phyloP scores from a whole-genome alignment of 2,888 invertebrate genomes.

The Slavum lentiscoides region DNA sequence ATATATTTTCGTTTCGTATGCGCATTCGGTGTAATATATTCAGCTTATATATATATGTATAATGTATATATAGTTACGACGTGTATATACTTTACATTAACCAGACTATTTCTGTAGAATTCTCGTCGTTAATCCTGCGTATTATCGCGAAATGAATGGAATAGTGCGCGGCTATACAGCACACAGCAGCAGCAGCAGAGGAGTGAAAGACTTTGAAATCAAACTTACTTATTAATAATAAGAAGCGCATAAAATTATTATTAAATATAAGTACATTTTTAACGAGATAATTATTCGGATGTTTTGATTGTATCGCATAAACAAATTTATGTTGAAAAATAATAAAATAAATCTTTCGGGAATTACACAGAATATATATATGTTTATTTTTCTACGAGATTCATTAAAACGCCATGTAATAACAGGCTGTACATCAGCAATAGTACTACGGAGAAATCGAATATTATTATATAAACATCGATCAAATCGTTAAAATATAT shows the following conservation, averaged over 20 bases:
- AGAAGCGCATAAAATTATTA: constrained; percentile 9
- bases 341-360: too few relatives aligned
- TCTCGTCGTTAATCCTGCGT: constrained; percentile 40
- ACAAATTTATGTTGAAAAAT: too few relatives aligned
- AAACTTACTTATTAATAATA: not conserved
- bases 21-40: constrained; percentile 29
- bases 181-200: not conserved
- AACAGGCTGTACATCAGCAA: too few relatives aligned
- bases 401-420: too few relatives aligned
- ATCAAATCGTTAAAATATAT: not conserved
- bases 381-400: too few relatives aligned
- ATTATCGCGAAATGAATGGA: constrained; percentile 40
- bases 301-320: not conserved
- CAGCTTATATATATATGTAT: too few relatives aligned
- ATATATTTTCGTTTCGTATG: constrained; percentile 31
- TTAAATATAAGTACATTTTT: not conserved
- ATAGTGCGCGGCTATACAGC: not conserved
- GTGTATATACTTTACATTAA: constrained; percentile 36
- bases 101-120: constrained; percentile 22
- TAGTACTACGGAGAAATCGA: too few relatives aligned
- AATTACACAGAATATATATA: too few relatives aligned
- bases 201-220: constrained; percentile 26
- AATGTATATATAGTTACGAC: too few relatives aligned
- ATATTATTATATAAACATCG: too few relatives aligned
- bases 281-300: too few relatives aligned